Evolutionary conservation across 2,797 vertebrate species (phyloP), one percentile per base, ranked within the genome.

Genomic region (Galaxias olidus): DNA sequence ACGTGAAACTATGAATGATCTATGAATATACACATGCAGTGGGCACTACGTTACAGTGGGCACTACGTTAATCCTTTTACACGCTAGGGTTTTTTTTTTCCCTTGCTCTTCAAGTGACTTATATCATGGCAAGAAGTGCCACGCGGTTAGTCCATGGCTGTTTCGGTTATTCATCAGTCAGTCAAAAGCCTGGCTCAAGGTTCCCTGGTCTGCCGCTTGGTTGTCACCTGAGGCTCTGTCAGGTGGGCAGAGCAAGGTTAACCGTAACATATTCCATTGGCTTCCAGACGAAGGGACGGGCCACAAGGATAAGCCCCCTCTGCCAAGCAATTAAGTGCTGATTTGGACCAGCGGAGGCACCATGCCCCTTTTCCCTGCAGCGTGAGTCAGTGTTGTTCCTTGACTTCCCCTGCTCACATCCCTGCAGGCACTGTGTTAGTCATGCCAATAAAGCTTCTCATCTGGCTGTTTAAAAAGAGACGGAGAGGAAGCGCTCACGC

Each of bases 361-460:
- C 82, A 80, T 77, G 73, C 81, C 84, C 84, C 81, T 79, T 66
- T 80, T 81, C 75, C 68, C 75, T 6, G 3, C 30, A 77, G 50
- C 70, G 78, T 74, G 89, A 91, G 85, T 90, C 75, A 67, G 90
- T 91, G 89, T 88, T 90, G 70, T 88, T 91, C 83, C 85, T 86
- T 88, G 74, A 83, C 78, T 83, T 66, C 60, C 79, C 67, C 87
- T 80, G 74, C 87, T 91, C 81, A 88, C 87, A 87, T 89, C 84
- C 79, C 86, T 75, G 82, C 80, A 82, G 90, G 88, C 85, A 86
- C 87, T 89, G 76, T 87, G 84, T 83, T 78, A 78, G 80, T 76
- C 72, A 76, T 85, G 85, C 87, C 90, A 90, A 86, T 86, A 79
- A 91, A 91, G 85, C 82, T 92, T 94, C 91, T 90, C 78, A 86